phyloP scores from a whole-genome alignment of 2,797 vertebrate species.

The Clarias laeviceps region DNA sequence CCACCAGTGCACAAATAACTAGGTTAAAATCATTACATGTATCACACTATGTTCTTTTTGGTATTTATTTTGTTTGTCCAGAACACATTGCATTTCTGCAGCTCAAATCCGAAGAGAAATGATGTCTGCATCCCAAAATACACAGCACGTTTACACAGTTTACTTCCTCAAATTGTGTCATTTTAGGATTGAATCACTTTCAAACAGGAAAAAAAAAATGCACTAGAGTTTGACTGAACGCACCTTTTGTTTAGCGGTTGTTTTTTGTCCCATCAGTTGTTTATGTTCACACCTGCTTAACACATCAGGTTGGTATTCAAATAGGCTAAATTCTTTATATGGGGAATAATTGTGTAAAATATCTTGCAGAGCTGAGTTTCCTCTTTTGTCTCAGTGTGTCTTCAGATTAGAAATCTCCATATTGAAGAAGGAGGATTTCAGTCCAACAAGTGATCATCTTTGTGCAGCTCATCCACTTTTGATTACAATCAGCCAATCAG shows the following conservation, averaged over 20 bases:
- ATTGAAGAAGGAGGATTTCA: neutral
- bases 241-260: neutral
- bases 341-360: neutral
- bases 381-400: neutral
- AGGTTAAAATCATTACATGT: neutral
- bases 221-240: neutral
- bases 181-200: neutral
- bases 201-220: neutral
- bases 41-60: neutral
- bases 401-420: constrained; percentile 25
- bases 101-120: neutral
- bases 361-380: neutral
- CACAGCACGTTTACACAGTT: constrained; percentile 14
- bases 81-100: constrained; percentile 18
- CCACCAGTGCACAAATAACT: too few species aligned
- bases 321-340: neutral
- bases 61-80: neutral
- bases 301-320: neutral
- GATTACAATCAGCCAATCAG: constrained; percentile 50
- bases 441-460: neutral
- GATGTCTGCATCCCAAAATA: neutral
- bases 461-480: constrained; percentile 2
- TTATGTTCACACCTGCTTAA: neutral
- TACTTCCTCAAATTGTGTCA: neutral
- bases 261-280: neutral